Base-by-base conservation (phyloP, 2,113 vertebrate genomes). In the Dicaeum eximium region DNA sequence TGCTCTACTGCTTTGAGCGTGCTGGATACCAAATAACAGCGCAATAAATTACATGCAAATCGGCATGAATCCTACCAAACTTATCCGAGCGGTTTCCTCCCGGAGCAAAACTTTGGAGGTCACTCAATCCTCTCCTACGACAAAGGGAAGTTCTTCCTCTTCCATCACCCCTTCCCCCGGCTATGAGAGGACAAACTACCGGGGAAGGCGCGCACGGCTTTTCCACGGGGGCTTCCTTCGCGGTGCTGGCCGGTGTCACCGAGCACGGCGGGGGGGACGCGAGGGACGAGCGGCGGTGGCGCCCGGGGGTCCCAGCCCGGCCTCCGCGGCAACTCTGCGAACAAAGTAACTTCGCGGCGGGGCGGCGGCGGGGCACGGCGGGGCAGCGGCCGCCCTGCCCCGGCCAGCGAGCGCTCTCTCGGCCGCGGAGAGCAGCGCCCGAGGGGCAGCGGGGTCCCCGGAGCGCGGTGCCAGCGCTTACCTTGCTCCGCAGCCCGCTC, bases 291-390 rank as follows among this genome's bases (percentile, higher is more conserved):
- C 23, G 30, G 12, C 44, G 31, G 54, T 24, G 35, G 14, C 5
- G 6, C 53, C n/a, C 33, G 50, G 22, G 60, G n/a, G 2, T 53
- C 30, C 80, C 89, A 56, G 71, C 77, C 45, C 72, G 35, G 69
- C 48, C 90, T 77, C 82, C 28, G 69, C 44, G 15, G 74, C 24
- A 96, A 93, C 94, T 96, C 96, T 16, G 73, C 86, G 35, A 97
- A 96, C 91, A 96, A 96, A 97, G 92, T 97, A 95, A 97, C 91
- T 96, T 94, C 27, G 51, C 72, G 61, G 83, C 64, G 13, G 77
- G 84, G 18, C 23, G 19, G 35, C 51, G 58, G 60, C 37, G 24
- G 91, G 73, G 42, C 80, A 53, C 70, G 35, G 80, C 45, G 62
- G 80, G 56, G 53, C 56, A 33, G 45, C 56, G 44, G 24, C 28